A percentile compares a stretch with the other conserved stretches of the same genome.
phyloP scores from a whole-genome alignment of 1,140 invertebrate genomes.

The Aradophagus sp. region DNA sequence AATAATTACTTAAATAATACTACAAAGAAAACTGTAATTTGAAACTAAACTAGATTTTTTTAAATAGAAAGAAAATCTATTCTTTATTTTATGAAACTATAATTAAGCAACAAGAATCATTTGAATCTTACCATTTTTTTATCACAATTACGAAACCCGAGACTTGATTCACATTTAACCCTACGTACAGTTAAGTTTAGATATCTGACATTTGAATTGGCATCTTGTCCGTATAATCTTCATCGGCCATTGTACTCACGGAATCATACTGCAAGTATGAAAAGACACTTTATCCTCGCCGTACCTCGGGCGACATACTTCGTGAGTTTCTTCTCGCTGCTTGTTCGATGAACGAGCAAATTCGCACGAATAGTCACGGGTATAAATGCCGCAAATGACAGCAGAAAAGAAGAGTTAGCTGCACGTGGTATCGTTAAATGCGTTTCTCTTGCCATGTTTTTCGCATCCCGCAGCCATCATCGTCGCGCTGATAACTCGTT shows the following conservation, averaged over 20 bases:
- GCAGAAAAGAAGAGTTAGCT: constrained; percentile 33
- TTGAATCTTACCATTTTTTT: no score
- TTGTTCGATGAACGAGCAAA: constrained; percentile 26
- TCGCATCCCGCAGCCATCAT: constrained; percentile 41
- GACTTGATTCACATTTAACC: constrained; percentile 13
- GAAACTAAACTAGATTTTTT: no score
- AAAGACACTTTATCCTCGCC: constrained; percentile 26
- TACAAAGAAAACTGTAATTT: no score
- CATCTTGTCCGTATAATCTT: constrained; percentile 19
- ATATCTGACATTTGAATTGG: constrained; percentile 31
- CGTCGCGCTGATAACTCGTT: constrained; percentile 44
- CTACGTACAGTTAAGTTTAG: constrained; percentile 18
- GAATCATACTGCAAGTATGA: constrained; percentile 34
- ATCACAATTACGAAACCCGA: constrained; percentile 1
- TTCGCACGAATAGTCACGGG: constrained; percentile 29
- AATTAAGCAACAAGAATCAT: no score
- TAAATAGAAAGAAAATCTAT: no score
- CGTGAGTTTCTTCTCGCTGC: constrained; percentile 30
- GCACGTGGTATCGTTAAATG: constrained; percentile 46
- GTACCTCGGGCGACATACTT: constrained; percentile 49
- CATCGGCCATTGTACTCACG: constrained; percentile 20
- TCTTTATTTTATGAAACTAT: no score
- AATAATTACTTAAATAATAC: no score
- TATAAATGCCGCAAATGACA: constrained; percentile 41
- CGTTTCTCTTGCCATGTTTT: constrained; percentile 53